Evolutionary conservation across 2,888 invertebrate genomes (phyloP), one percentile per base, ranked within the genome.

Genomic region (Acronicta leporina): DNA sequence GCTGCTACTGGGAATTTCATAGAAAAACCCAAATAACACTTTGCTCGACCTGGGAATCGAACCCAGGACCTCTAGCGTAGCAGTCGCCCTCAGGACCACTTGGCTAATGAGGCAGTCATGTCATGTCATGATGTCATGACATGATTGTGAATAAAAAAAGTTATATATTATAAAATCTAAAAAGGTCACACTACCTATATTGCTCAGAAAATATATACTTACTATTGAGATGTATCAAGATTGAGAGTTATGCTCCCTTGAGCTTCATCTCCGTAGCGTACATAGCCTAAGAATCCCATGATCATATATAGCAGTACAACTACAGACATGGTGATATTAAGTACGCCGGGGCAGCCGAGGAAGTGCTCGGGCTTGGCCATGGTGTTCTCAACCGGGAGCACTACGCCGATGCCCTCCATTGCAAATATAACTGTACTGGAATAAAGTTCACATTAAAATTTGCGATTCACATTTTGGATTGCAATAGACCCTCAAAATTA

Each of bases 331-430:
- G 98, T 97, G 4, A 97, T 95, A 80, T 98, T 98, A 0, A 99
- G 93, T 0, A 98, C 98, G 8, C 99, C 98, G 0, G 97, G 97
- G 70, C 96, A 96, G 38, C 96, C 96, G 53, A 98, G 95, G 83
- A 97, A 97, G 67, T 97, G 96, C 63, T 96, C 95, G 0, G 98
- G 98, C 56, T 96, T 96, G 54, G 95, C 95, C 98, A 99, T 98
- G 6, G 97, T 96, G 86, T 99, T 99, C 88, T 99, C 98, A 53
- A 99, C 96, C 0, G 99, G 99, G 87, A 99, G 95, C 2, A 99
- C 97, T 55, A 97, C 97, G 56, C 98, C 98, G 73, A 99, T 99
- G 47, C 98, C 98, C 92, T 99, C 99, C 96, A 99, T 99, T 13
- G 99, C 98, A 86, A 99, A 99, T 84, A 99, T 97, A 44, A 98